These are phyloP conservation scores for Epirrhoe alternata DNA, from an alignment of 2,888 invertebrate species.

Conservation along the genomic window DNA sequence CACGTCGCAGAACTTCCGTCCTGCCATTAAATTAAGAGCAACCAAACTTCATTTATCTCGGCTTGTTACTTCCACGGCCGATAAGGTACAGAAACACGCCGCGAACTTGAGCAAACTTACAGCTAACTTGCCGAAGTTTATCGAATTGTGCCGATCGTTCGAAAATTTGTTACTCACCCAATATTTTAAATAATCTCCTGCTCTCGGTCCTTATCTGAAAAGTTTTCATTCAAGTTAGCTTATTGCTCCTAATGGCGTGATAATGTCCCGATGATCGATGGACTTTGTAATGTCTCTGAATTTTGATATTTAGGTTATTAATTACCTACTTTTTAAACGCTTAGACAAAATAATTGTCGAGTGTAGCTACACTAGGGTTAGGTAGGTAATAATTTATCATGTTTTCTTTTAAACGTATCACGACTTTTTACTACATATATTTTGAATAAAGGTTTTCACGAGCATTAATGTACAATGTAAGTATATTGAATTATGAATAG, in stretches of 20 bases:
- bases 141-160: conserved; percentile 80
- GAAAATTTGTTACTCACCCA: conserved; percentile 79
- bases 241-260: conserved; percentile 44
- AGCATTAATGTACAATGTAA: conserved; percentile 1
- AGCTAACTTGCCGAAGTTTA: conserved; percentile 73
- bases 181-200: conserved; percentile 78
- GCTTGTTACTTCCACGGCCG: conserved; percentile 79
- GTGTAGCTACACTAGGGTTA: not conserved
- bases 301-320: conserved; percentile 29
- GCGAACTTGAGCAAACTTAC: conserved; percentile 70
- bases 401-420: not conserved
- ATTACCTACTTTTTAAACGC: conserved; percentile 12
- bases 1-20: conserved; percentile 77
- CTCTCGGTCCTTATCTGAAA: conserved; percentile 68
- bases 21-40: conserved; percentile 82
- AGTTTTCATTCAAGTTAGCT: conserved; percentile 58
- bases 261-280: conserved; percentile 45
- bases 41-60: conserved; percentile 83
- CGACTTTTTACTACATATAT: not conserved
- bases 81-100: conserved; percentile 79
- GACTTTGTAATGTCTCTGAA: conserved; percentile 24
- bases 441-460: not conserved
- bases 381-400: not conserved
- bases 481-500: conserved; percentile 72
- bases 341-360: not conserved